A percentile compares a stretch with the other conserved stretches of the same genome.
Evolutionary conservation across 2,888 invertebrate species (phyloP).

Genomic region (Amiota communis): DNA sequence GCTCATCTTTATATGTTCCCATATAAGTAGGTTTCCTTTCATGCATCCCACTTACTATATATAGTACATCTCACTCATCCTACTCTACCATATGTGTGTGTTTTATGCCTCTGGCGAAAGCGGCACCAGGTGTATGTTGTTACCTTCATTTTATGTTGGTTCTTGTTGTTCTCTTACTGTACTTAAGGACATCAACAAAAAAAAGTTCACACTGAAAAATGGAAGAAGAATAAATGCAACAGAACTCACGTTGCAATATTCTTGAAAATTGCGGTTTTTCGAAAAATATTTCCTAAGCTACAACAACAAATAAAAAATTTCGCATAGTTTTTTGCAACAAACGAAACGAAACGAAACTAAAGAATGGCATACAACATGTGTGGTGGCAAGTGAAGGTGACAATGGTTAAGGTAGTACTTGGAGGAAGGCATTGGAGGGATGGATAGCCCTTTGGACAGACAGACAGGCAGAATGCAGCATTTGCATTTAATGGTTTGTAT

Average conservation of each 20-base stretch:
- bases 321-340: conserved; percentile 11
- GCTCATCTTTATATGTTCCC: no score
- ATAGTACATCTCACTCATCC: no score
- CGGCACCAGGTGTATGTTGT: conserved; percentile 6
- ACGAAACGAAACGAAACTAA: background rate
- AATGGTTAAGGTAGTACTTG: no score
- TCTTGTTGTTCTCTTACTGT: no score
- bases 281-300: conserved; percentile 13
- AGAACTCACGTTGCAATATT: conserved; percentile 27
- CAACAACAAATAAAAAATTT: conserved; percentile 7
- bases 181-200: background rate
- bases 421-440: no score
- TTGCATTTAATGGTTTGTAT: conserved; percentile 29
- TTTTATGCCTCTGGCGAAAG: no score
- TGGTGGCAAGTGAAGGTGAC: no score
- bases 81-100: no score
- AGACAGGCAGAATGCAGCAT: conserved; percentile 21
- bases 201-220: background rate
- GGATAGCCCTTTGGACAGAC: background rate
- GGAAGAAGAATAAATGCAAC: conserved; percentile 3
- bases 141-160: background rate
- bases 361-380: background rate
- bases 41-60: no score
- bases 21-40: no score
- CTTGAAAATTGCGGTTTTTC: conserved; percentile 31